A percentile compares a stretch with the other conserved stretches of the same genome.
Conservation (phyloP, 37 sponge, comb jelly and placozoan genomes). For the Oopsacas minuta region DNA sequence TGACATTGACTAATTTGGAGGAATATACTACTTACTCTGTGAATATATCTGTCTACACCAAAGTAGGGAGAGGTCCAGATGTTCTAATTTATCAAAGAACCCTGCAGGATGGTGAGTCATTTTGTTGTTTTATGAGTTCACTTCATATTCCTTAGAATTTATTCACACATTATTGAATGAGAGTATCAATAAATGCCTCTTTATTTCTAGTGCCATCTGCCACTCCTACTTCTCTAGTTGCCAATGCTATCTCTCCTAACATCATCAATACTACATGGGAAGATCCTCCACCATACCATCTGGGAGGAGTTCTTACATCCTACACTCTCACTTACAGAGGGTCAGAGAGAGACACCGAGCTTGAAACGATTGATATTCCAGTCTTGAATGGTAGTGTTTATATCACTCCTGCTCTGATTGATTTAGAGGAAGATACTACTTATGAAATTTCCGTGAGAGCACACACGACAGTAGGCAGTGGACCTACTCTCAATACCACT, state of each 20-base stretch:
- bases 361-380: background rate
- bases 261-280: constrained; percentile 5
- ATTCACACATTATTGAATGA: no score
- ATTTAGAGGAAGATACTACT: background rate
- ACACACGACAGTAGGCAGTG: background rate
- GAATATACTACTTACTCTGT: background rate
- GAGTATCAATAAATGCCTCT: no score
- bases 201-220: background rate
- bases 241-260: background rate
- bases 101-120: background rate
- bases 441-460: background rate
- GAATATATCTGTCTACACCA: background rate
- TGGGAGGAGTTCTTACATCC: background rate
- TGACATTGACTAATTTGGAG: background rate
- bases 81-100: background rate
- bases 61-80: background rate
- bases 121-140: no score
- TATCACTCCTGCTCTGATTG: background rate
- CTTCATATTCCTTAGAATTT: no score
- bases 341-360: background rate
- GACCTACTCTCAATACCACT: background rate
- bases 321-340: constrained; percentile 3
- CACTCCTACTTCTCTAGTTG: background rate
- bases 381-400: background rate
- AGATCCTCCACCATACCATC: background rate